These are phyloP conservation scores for Gulo gulo DNA, from an alignment of 2,113 vertebrate genomes.

Conservation along the genomic window DNA sequence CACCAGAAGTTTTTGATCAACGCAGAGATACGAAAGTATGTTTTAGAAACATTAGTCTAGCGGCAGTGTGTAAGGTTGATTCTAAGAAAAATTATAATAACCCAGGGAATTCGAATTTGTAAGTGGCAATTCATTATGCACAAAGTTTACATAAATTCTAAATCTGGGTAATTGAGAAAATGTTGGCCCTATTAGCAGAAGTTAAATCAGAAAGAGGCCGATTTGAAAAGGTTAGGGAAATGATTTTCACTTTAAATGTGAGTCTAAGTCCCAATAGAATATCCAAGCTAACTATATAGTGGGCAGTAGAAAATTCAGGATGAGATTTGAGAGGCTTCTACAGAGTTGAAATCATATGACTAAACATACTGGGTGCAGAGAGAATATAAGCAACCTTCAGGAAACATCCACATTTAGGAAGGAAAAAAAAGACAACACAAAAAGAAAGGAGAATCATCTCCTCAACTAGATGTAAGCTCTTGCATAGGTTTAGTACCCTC, in stretches of 20 bases:
- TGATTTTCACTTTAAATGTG: conserved; percentile 28
- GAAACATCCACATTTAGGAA: neutral
- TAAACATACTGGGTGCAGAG: neutral
- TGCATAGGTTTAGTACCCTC: neutral
- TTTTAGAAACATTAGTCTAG: conserved; percentile 14
- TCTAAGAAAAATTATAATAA: neutral
- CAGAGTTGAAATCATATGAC: neutral
- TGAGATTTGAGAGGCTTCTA: neutral
- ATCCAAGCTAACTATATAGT: neutral
- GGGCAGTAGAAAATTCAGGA: neutral
- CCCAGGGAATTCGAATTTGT: neutral
- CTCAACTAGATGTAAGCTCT: neutral
- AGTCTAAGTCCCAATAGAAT: conserved; percentile 19
- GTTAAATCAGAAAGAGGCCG: neutral
- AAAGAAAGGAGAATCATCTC: neutral
- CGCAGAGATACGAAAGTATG: neutral
- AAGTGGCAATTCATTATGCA: neutral
- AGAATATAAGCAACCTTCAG: neutral
- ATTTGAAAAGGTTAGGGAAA: neutral
- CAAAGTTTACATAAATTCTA: neutral
- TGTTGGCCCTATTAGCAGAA: neutral
- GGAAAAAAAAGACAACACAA: neutral
- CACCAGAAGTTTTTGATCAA: neutral
- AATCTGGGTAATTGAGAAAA: conserved; percentile 1
- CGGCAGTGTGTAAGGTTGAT: neutral